phyloP scores from a whole-genome alignment of 2,113 vertebrate species.

The Uria lomvia region DNA sequence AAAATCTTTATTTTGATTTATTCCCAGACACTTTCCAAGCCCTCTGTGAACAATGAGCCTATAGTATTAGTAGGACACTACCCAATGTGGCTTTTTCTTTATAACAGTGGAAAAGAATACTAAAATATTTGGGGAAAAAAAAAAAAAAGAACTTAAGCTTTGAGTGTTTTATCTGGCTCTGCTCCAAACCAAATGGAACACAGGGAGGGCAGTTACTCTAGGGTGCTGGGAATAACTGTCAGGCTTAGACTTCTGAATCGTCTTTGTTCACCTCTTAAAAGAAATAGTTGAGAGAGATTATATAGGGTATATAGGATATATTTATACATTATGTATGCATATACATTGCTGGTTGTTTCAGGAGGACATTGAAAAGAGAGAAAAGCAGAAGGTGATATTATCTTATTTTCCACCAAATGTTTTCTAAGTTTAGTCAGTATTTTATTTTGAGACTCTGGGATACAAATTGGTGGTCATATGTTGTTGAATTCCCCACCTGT shows the following conservation, averaged over 20 bases:
- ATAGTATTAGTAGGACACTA: neutral
- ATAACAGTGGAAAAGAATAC: constrained; percentile 1
- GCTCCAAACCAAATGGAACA: constrained; percentile 56
- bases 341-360: neutral
- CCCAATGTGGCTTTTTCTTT: neutral
- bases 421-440: neutral
- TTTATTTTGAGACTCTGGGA: neutral
- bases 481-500: neutral
- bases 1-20: constrained; percentile 1
- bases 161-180: constrained; percentile 60
- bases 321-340: neutral
- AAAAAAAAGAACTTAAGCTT: neutral
- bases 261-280: constrained; percentile 51
- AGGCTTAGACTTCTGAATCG: constrained; percentile 30
- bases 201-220: constrained; percentile 9
- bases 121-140: neutral
- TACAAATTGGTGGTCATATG: neutral
- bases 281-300: neutral
- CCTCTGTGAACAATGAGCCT: constrained; percentile 30
- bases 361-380: neutral
- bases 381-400: neutral
- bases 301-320: neutral
- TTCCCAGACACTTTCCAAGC: constrained; percentile 17
- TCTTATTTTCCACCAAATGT: neutral
- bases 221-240: constrained; percentile 37